Percentiles rank a stretch among this genome's conserved stretches.
These are phyloP conservation scores for Rhynchophorus ferrugineus DNA, from an alignment of 1,140 invertebrate genomes.

Conservation along the genomic window DNA sequence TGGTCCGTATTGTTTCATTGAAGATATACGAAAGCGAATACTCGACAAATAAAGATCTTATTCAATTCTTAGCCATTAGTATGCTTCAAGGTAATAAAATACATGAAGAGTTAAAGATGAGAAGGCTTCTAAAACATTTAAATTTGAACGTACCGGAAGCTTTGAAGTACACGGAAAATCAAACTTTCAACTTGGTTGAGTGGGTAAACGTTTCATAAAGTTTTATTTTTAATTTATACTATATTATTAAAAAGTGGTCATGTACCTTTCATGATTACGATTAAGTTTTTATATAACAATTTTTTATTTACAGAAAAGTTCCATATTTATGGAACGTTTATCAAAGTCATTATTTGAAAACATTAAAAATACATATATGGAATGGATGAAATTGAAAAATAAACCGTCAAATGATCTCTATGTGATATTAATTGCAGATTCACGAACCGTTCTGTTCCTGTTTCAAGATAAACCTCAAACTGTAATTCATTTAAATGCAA, in stretches of 20 bases:
- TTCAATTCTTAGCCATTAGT: constrained; percentile 26
- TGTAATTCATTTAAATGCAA: constrained; percentile 20
- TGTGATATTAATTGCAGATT: constrained; percentile 35
- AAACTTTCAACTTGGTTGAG: constrained; percentile 28
- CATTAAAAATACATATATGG: constrained; percentile 26
- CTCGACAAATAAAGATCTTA: constrained; percentile 22
- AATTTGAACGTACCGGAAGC: constrained; percentile 39
- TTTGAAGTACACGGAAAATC: constrained; percentile 30
- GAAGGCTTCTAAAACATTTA: constrained; percentile 29
- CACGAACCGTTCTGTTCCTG: constrained; percentile 36
- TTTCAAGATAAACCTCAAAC: constrained; percentile 30
- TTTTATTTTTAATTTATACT: background rate
- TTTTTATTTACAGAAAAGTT: constrained; percentile 30
- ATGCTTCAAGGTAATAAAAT: constrained; percentile 38
- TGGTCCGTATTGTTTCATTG: no score
- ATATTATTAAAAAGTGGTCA: background rate
- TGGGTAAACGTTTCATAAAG: constrained; percentile 29
- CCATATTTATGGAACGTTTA: constrained; percentile 33
- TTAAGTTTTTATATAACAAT: no score
- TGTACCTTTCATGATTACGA: no score
- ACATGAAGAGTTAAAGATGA: constrained; percentile 30
- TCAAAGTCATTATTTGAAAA: constrained; percentile 29
- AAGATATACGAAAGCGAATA: constrained; percentile 25
- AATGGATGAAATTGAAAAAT: constrained; percentile 28
- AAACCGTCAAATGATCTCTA: constrained; percentile 29